Percentiles rank a stretch among this genome's conserved stretches.
phyloP scores from a whole-genome alignment of 92 coral and sea anemone species.

The Zoanthus gigantus region DNA sequence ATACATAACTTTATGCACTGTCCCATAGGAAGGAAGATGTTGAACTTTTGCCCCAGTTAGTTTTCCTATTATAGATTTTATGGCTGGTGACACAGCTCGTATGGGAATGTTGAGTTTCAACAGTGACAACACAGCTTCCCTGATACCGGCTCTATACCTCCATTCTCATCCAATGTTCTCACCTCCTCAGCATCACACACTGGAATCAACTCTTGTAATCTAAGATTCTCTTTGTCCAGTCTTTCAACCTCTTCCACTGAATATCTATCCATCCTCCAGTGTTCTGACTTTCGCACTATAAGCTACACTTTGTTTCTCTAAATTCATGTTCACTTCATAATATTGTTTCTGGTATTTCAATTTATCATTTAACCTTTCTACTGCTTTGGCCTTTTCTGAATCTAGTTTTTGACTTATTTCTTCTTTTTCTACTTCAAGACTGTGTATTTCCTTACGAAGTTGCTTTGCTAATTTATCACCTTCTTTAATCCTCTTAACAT shows the following conservation, averaged over 20 bases:
- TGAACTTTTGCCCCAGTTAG: background rate
- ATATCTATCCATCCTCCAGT: slow-evolving; percentile 7
- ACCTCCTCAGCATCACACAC: slow-evolving; percentile 16
- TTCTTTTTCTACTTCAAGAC: background rate
- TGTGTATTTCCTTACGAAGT: background rate
- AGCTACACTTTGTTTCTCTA: slow-evolving; percentile 8
- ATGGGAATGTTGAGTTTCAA: slow-evolving; percentile 17
- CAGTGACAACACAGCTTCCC: slow-evolving; percentile 7
- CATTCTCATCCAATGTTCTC: slow-evolving; percentile 10
- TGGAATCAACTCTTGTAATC: slow-evolving; percentile 3
- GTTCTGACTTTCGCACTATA: slow-evolving; percentile 13
- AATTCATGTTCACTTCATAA: slow-evolving; percentile 1
- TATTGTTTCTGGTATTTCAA: slow-evolving; percentile 10
- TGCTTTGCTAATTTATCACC: slow-evolving; percentile 3
- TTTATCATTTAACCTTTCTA: slow-evolving; percentile 12
- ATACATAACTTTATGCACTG: slow-evolving; percentile 36
- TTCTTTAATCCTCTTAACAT: slow-evolving; percentile 1
- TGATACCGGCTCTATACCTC: background rate
- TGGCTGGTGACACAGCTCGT: slow-evolving; percentile 1
- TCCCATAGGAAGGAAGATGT: slow-evolving; percentile 28
- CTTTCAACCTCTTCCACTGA: slow-evolving; percentile 10
- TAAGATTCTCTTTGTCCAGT: slow-evolving; percentile 7
- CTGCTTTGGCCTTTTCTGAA: slow-evolving; percentile 11
- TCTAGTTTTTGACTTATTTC: slow-evolving; percentile 1
- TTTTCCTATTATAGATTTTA: slow-evolving; percentile 18